Conservation (phyloP, 1,140 invertebrate species). For the Rhopalosiphum maidis region DNA sequence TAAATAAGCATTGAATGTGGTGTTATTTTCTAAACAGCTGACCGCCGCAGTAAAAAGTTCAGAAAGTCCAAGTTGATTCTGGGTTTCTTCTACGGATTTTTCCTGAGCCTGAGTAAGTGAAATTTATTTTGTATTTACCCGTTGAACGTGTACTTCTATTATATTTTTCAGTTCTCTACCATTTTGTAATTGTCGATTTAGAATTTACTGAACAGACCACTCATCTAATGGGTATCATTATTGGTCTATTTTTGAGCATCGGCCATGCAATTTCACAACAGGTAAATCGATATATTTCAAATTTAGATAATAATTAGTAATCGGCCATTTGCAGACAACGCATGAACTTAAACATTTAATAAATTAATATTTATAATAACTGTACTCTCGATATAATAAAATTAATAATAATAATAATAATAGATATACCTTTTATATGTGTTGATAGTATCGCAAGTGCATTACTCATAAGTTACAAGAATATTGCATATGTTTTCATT, state of each 20-base stretch:
- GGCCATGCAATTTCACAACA: slow-evolving; percentile 57
- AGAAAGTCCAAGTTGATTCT: slow-evolving; percentile 22
- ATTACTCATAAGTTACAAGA: background rate
- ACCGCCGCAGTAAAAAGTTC: slow-evolving; percentile 3
- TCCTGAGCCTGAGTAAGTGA: slow-evolving; percentile 19
- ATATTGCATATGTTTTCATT: background rate
- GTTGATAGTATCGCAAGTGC: background rate
- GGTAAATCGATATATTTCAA: slow-evolving; percentile 41
- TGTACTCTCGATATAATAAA: background rate
- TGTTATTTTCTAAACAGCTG: background rate
- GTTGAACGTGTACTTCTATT: background rate
- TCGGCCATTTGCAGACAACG: background rate
- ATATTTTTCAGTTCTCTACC: slow-evolving; percentile 48
- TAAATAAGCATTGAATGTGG: background rate
- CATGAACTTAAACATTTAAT: background rate
- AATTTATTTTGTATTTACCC: background rate
- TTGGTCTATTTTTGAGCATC: slow-evolving; percentile 51
- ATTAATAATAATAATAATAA: background rate
- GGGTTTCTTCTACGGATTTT: slow-evolving; percentile 23
- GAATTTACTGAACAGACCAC: slow-evolving; percentile 34
- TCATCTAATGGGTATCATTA: slow-evolving; percentile 20
- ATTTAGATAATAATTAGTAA: background rate
- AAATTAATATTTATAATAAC: background rate
- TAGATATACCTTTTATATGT: background rate
- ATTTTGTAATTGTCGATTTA: slow-evolving; percentile 55